A percentile compares a stretch with the other conserved stretches of the same genome.
phyloP scores from a whole-genome alignment of 2,888 invertebrate species.

The Lycia hirtaria region DNA sequence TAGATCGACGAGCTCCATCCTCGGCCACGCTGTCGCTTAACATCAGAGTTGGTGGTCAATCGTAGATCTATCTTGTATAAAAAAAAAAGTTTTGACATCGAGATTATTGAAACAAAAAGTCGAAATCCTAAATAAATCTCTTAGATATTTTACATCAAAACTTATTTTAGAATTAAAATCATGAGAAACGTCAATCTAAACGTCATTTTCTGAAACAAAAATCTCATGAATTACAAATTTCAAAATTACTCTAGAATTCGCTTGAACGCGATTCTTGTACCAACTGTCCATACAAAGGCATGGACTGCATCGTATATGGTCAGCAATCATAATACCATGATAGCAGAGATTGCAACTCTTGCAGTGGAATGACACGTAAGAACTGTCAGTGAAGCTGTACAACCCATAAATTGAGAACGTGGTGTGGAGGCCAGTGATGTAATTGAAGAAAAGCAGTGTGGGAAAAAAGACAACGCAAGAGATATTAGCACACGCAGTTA shows the following conservation, averaged over 20 bases:
- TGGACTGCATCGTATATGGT: constrained; percentile 50
- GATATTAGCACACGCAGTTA: constrained; percentile 21
- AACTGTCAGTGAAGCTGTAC: constrained; percentile 40
- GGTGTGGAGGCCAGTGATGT: constrained; percentile 39
- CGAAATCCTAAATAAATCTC: too few species aligned
- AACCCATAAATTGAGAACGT: constrained; percentile 42
- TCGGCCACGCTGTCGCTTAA: too few species aligned
- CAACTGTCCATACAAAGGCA: constrained; percentile 38
- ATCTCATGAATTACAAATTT: constrained; percentile 14
- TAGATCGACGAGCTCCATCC: too few species aligned
- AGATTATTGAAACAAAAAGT: too few species aligned
- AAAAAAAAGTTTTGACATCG: too few species aligned
- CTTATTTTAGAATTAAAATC: neutral
- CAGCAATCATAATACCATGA: constrained; percentile 57
- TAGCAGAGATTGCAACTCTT: constrained; percentile 34
- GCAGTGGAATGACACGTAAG: constrained; percentile 49
- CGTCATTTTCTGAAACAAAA: constrained; percentile 5
- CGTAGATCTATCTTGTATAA: too few species aligned
- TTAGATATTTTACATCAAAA: too few species aligned
- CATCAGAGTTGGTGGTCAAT: too few species aligned
- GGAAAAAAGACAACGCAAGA: constrained; percentile 40
- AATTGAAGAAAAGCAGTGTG: constrained; percentile 38
- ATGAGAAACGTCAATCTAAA: constrained; percentile 9
- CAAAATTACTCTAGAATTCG: constrained; percentile 30
- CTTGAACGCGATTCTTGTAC: constrained; percentile 34